A percentile compares a stretch with the other conserved stretches of the same genome.
phyloP scores from a whole-genome alignment of 2,113 vertebrate genomes.

The Trogon melanurus region DNA sequence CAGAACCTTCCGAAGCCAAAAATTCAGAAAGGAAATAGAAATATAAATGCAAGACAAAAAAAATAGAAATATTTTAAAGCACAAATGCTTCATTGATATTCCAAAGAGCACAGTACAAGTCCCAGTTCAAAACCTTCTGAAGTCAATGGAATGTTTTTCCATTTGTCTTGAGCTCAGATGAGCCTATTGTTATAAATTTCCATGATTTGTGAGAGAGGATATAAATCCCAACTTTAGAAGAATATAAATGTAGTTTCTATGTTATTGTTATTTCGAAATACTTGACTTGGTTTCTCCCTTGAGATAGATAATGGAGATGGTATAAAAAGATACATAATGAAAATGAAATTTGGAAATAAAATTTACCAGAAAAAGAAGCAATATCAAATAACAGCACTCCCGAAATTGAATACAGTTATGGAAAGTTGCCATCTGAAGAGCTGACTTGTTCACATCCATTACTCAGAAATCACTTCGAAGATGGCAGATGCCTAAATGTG shows the following conservation, averaged over 20 bases:
- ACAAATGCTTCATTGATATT: background rate
- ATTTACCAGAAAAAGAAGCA: conserved; percentile 53
- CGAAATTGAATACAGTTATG: conserved; percentile 51
- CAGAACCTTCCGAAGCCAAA: background rate
- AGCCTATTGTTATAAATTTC: conserved; percentile 35
- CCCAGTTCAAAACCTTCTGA: background rate
- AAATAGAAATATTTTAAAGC: background rate
- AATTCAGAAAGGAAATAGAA: background rate
- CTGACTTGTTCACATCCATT: conserved; percentile 53
- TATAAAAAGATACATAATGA: conserved; percentile 42
- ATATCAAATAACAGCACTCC: conserved; percentile 32
- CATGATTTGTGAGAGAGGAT: conserved; percentile 25
- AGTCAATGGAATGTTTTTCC: background rate
- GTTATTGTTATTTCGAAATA: conserved; percentile 45
- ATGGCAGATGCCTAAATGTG: conserved; percentile 49
- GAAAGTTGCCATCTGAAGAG: conserved; percentile 58
- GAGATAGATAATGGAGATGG: conserved; percentile 30
- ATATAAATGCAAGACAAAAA: background rate
- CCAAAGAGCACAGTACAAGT: background rate
- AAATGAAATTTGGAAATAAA: conserved; percentile 68
- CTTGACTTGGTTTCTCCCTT: conserved; percentile 40
- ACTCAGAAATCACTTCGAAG: conserved; percentile 50
- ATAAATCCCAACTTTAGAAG: conserved; percentile 30
- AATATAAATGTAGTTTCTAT: conserved; percentile 30
- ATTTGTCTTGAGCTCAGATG: background rate